phyloP scores from a whole-genome alignment of 2,113 vertebrate genomes.

The Melanotaenia duboulayi region DNA sequence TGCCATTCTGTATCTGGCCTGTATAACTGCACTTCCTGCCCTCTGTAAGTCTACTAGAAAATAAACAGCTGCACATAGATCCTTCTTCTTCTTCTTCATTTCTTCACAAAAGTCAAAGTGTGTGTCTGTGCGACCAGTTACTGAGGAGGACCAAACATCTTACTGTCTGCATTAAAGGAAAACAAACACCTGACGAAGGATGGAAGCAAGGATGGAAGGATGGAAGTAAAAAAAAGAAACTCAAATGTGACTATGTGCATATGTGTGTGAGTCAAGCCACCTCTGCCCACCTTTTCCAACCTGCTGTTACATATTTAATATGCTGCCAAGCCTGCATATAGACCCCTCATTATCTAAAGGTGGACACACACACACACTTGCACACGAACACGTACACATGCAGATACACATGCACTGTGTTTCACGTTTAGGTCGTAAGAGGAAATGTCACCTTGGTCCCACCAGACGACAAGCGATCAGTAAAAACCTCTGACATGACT shows the following conservation, averaged over 20 bases:
- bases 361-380: constrained; percentile 37
- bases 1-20: too few relatives aligned
- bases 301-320: constrained; percentile 80
- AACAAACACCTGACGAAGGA: constrained; percentile 15
- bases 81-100: background rate
- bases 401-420: constrained; percentile 7
- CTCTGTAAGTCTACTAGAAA: background rate
- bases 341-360: constrained; percentile 75
- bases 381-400: constrained; percentile 11
- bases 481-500: constrained; percentile 71
- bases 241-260: constrained; percentile 12
- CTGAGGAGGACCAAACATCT: constrained; percentile 30
- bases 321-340: constrained; percentile 75
- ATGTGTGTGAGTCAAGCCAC: constrained; percentile 62
- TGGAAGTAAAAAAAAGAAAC: constrained; percentile 6
- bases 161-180: constrained; percentile 29
- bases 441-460: constrained; percentile 78
- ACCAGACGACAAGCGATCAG: constrained; percentile 69
- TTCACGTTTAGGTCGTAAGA: constrained; percentile 69
- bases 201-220: background rate
- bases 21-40: background rate
- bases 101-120: background rate
- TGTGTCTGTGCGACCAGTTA: constrained; percentile 36
- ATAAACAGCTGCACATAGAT: background rate
- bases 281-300: constrained; percentile 68